Percentiles rank a stretch among this genome's conserved stretches.
Evolutionary conservation across 1,140 invertebrate species (phyloP).

Genomic region (Solenopsis fugax): DNA sequence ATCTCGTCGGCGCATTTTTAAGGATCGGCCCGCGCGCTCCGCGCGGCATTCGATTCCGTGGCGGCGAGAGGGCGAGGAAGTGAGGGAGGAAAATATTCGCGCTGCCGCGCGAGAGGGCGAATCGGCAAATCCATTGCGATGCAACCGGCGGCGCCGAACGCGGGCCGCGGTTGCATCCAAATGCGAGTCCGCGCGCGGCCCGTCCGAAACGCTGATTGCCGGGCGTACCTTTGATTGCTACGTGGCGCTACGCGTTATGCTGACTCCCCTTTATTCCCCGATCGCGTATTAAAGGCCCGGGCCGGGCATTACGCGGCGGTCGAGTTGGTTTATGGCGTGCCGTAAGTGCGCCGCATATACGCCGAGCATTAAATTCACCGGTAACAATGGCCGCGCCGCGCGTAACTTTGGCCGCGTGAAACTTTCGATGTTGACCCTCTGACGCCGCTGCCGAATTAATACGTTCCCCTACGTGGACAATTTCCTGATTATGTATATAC

Average conservation of each 20-base stretch:
- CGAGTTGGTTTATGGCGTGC: conserved; percentile 67
- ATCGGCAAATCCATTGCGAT: conserved; percentile 23
- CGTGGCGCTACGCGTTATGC: conserved; percentile 48
- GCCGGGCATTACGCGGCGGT: conserved; percentile 61
- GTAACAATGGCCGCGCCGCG: conserved; percentile 20
- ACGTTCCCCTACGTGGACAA: not conserved
- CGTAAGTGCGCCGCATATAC: conserved; percentile 58
- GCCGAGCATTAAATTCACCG: conserved; percentile 45
- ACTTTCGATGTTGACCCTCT: conserved; percentile 23
- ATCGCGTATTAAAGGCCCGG: conserved; percentile 67
- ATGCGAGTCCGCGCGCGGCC: conserved; percentile 9
- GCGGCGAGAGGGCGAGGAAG: not conserved
- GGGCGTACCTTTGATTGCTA: conserved; percentile 47
- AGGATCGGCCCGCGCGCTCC: not conserved
- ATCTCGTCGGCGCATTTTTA: conserved; percentile 29
- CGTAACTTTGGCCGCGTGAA: conserved; percentile 24
- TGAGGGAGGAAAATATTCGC: not conserved
- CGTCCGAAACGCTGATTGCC: conserved; percentile 48
- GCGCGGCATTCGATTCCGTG: not conserved
- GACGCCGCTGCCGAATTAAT: conserved; percentile 10
- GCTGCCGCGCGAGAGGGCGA: not conserved
- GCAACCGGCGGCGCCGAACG: not conserved
- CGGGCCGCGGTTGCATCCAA: conserved; percentile 31
- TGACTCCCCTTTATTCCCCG: conserved; percentile 58
- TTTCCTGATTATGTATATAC: not conserved